Evolutionary conservation across 2,113 vertebrate species (phyloP).

Genomic region (Amblyornis subalaris): DNA sequence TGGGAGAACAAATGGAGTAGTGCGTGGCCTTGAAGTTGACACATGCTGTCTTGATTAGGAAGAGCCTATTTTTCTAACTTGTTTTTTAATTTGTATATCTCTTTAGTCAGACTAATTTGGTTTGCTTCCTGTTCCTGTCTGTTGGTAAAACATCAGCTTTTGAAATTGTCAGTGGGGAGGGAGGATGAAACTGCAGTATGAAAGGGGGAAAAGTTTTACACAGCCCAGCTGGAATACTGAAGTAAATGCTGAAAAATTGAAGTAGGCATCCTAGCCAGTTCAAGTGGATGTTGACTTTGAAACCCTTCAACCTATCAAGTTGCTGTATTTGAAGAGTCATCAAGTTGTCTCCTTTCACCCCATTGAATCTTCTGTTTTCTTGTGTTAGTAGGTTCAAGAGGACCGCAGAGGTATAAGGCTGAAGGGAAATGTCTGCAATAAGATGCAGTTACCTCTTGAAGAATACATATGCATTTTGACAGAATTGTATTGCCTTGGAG

Average conservation of each 20-base stretch:
- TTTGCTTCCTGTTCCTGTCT: background rate
- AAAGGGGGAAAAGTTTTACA: background rate
- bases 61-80: background rate
- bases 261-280: background rate
- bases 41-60: background rate
- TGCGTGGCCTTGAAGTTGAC: background rate
- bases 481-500: background rate
- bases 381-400: background rate
- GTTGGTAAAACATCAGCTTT: background rate
- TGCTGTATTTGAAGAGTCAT: background rate
- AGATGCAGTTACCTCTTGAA: background rate
- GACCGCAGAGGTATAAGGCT: background rate
- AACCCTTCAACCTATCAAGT: background rate
- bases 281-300: background rate
- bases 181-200: background rate
- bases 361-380: background rate
- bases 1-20: background rate
- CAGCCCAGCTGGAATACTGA: fast-evolving
- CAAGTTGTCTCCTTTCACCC: background rate
- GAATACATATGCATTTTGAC: background rate
- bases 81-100: background rate
- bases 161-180: background rate
- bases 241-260: background rate
- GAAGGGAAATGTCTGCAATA: background rate
- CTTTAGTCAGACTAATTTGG: background rate